A percentile compares a stretch with the other conserved stretches of the same genome.
Evolutionary conservation across 2,888 invertebrate species (phyloP).

Genomic region (Ectemnius lituratus): DNA sequence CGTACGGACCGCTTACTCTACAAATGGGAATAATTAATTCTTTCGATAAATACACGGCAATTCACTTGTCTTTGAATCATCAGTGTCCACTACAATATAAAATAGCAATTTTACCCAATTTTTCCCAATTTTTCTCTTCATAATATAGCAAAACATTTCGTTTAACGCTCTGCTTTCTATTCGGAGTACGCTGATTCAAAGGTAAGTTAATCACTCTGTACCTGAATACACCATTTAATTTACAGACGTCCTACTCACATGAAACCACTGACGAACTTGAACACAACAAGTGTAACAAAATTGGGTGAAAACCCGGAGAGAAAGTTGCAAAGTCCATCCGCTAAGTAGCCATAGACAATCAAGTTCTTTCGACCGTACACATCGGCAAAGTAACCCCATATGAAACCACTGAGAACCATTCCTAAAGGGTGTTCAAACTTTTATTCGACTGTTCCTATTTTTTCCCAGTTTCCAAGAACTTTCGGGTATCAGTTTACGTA

Average conservation of each 20-base stretch:
- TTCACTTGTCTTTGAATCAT: too few relatives aligned
- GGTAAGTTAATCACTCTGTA: too few relatives aligned
- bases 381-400: conserved; percentile 90
- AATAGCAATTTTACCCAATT: too few relatives aligned
- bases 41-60: neutral
- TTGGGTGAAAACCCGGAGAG: conserved; percentile 83
- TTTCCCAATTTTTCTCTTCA: too few relatives aligned
- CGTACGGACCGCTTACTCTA: conserved; percentile 85
- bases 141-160: too few relatives aligned
- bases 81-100: too few relatives aligned
- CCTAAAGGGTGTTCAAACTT: conserved; percentile 77
- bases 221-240: neutral
- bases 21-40: neutral
- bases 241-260: conserved; percentile 80
- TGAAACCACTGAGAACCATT: conserved; percentile 86
- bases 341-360: conserved; percentile 83
- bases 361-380: conserved; percentile 85
- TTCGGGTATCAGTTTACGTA: conserved; percentile 63
- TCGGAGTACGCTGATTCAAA: too few relatives aligned
- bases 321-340: conserved; percentile 82
- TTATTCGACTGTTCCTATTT: neutral
- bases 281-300: conserved; percentile 83
- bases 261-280: conserved; percentile 86
- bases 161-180: too few relatives aligned
- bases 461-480: conserved; percentile 2